Evolutionary conservation across 2,888 invertebrate species (phyloP).

Genomic region (Ornithoptera alexandrae): DNA sequence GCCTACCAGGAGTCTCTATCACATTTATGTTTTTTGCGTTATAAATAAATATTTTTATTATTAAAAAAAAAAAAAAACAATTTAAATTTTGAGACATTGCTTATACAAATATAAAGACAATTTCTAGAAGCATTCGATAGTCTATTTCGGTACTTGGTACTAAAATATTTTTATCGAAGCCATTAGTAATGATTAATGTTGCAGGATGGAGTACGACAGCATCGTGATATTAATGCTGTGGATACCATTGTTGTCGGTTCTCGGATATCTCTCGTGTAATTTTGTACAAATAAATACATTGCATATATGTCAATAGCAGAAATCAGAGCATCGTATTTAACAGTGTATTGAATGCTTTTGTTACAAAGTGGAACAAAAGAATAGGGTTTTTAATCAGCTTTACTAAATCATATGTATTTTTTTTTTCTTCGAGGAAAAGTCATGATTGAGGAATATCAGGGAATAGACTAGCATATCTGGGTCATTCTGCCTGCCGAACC

Average conservation of each 20-base stretch:
- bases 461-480: too few relatives aligned
- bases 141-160: slow-evolving; percentile 4
- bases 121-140: background rate
- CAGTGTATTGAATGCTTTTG: too few relatives aligned
- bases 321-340: too few relatives aligned
- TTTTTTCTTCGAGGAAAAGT: too few relatives aligned
- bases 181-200: slow-evolving; percentile 20
- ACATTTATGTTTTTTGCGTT: too few relatives aligned
- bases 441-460: too few relatives aligned
- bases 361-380: too few relatives aligned
- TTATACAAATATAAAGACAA: background rate
- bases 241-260: slow-evolving; percentile 16
- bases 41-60: background rate
- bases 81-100: background rate
- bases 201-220: slow-evolving; percentile 7
- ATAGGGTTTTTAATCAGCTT: too few relatives aligned
- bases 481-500: too few relatives aligned
- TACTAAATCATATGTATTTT: too few relatives aligned
- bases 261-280: slow-evolving; percentile 8
- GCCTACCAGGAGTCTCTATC: too few relatives aligned
- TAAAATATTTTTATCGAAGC: slow-evolving; percentile 12
- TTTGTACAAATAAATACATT: background rate
- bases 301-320: too few relatives aligned
- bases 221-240: slow-evolving; percentile 15
- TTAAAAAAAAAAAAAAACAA: background rate